Conservation (phyloP, 2,113 vertebrate genomes). For the Ondatra zibethicus region DNA sequence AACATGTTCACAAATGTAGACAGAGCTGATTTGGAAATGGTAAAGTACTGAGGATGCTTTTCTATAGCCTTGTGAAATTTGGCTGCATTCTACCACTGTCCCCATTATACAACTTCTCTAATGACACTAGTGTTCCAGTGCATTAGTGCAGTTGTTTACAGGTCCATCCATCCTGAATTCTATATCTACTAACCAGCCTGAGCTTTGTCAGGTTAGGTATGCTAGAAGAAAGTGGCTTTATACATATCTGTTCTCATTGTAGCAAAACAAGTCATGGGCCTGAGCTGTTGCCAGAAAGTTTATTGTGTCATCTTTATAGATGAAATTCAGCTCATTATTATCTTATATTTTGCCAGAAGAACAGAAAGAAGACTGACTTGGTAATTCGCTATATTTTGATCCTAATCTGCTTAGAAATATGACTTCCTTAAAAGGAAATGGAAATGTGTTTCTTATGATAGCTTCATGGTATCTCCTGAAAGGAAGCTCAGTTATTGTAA, state of each 20-base stretch:
- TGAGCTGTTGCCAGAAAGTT: slow-evolving; percentile 54
- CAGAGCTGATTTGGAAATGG: slow-evolving; percentile 26
- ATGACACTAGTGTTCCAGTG: neutral
- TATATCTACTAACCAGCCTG: neutral
- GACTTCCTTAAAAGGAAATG: slow-evolving; percentile 74
- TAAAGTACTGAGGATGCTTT: neutral
- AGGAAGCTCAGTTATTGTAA: slow-evolving; percentile 67
- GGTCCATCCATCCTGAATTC: neutral
- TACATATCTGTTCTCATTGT: slow-evolving; percentile 9
- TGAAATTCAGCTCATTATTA: slow-evolving; percentile 62
- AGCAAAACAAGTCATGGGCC: slow-evolving; percentile 49
- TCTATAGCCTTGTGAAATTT: slow-evolving; percentile 6
- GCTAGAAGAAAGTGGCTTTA: slow-evolving; percentile 42
- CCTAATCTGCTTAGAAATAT: slow-evolving; percentile 71
- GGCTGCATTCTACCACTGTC: slow-evolving; percentile 17
- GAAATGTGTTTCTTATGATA: slow-evolving; percentile 63
- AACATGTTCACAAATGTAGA: slow-evolving; percentile 32
- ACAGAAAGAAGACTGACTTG: slow-evolving; percentile 69
- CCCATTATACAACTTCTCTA: slow-evolving; percentile 4
- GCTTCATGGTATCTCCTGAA: slow-evolving; percentile 51
- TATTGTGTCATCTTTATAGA: slow-evolving; percentile 60
- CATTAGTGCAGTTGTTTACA: slow-evolving; percentile 4
- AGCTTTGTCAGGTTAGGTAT: slow-evolving; percentile 27
- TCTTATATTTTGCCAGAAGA: slow-evolving; percentile 67
- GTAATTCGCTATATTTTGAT: slow-evolving; percentile 72